Percentiles rank a stretch among this genome's conserved stretches.
Evolutionary conservation across 2,797 vertebrate genomes (phyloP).

Genomic region (Octomys mimax): DNA sequence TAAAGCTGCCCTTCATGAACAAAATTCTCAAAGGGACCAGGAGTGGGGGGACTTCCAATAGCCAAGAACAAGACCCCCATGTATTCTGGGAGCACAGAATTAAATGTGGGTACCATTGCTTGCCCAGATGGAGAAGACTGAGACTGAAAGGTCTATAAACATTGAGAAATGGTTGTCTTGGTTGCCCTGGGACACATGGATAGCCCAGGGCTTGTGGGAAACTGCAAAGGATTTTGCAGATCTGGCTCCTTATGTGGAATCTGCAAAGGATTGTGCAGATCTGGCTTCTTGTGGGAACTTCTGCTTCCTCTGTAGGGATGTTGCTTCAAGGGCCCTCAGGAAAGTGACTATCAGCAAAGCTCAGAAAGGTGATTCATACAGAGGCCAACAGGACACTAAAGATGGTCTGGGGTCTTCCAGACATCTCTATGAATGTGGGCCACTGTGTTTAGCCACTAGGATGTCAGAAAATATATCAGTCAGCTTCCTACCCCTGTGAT

Average conservation of each 20-base stretch:
- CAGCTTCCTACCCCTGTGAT: background rate
- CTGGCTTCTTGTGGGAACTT: background rate
- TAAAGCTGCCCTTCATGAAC: rapidly evolving
- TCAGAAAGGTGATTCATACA: rapidly evolving
- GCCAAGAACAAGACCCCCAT: background rate
- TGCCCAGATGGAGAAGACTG: background rate
- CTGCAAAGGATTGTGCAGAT: background rate
- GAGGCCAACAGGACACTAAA: no score
- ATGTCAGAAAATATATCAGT: background rate
- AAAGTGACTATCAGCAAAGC: no score
- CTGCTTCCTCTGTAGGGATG: rapidly evolving
- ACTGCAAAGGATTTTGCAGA: background rate
- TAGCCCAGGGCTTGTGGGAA: background rate
- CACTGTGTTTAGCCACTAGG: no score
- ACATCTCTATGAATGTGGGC: rapidly evolving
- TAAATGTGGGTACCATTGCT: rapidly evolving
- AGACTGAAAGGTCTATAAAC: background rate
- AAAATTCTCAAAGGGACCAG: background rate
- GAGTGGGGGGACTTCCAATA: background rate
- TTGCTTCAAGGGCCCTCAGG: background rate
- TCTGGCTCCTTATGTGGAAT: background rate
- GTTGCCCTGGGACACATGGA: rapidly evolving
- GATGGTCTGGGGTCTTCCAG: background rate
- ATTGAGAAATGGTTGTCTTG: rapidly evolving
- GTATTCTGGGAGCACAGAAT: background rate